These are phyloP conservation scores for Lagria hirta DNA, from an alignment of 2,888 invertebrate species.

Conservation along the genomic window DNA sequence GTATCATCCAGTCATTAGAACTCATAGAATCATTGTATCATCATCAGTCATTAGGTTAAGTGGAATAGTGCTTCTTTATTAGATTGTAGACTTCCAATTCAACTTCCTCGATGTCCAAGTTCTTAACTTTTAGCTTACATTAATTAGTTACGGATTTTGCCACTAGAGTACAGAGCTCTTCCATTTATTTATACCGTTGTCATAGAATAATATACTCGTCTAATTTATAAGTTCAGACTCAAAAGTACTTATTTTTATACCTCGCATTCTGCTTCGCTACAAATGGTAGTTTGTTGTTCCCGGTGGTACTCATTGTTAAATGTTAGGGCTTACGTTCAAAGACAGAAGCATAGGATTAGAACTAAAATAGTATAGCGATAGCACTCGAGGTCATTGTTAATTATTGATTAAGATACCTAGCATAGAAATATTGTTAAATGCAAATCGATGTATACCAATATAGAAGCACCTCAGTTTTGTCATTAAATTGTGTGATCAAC, in stretches of 20 bases:
- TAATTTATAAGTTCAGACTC: slow-evolving; percentile 21
- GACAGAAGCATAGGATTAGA: slow-evolving; percentile 34
- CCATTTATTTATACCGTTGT: slow-evolving; percentile 37
- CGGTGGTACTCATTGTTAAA: slow-evolving; percentile 31
- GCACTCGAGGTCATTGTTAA: slow-evolving; percentile 52
- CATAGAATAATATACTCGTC: slow-evolving; percentile 29
- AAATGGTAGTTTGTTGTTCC: slow-evolving; percentile 35
- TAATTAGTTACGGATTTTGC: slow-evolving; percentile 3
- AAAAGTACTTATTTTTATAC: slow-evolving; percentile 40
- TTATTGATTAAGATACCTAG: slow-evolving; percentile 49
- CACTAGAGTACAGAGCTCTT: slow-evolving; percentile 39
- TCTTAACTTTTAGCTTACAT: slow-evolving; percentile 21
- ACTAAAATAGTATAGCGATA: slow-evolving; percentile 37
- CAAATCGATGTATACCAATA: slow-evolving; percentile 43
- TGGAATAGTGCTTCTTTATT: slow-evolving; percentile 40
- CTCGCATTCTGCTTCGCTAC: slow-evolving; percentile 44
- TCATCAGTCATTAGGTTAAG: slow-evolving; percentile 41
- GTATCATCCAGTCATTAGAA: slow-evolving; percentile 32
- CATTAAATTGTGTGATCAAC: slow-evolving; percentile 28
- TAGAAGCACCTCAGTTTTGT: slow-evolving; percentile 35
- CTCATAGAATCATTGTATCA: slow-evolving; percentile 25
- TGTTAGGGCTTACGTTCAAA: slow-evolving; percentile 28
- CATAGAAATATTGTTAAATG: slow-evolving; percentile 42
- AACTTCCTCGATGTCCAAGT: slow-evolving; percentile 39
- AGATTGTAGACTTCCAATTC: slow-evolving; percentile 41